These are phyloP conservation scores for Microhierax caerulescens DNA, from an alignment of 2,797 vertebrate species.

Conservation along the genomic window DNA sequence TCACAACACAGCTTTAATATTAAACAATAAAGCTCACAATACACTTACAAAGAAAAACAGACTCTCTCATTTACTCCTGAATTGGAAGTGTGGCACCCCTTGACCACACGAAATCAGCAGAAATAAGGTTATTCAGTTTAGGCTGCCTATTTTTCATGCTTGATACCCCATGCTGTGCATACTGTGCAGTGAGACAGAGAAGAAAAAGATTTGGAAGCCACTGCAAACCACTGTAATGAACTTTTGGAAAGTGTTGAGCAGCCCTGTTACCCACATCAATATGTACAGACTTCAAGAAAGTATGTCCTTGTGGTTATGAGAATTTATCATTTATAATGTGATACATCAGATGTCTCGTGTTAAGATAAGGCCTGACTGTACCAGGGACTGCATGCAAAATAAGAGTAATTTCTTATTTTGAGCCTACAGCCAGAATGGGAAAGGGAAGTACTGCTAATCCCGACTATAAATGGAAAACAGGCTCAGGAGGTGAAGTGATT, in stretches of 20 bases:
- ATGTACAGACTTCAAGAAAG: constrained; percentile 39
- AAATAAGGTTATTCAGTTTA: constrained; percentile 5
- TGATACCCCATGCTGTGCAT: neutral
- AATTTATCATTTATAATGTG: constrained; percentile 4
- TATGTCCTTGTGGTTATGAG: constrained; percentile 24
- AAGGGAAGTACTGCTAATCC: neutral
- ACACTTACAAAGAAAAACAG: constrained; percentile 66
- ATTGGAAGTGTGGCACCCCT: constrained; percentile 29
- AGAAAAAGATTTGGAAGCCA: neutral
- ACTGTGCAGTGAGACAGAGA: neutral
- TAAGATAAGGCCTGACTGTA: neutral
- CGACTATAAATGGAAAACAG: neutral
- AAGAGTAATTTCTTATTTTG: neutral
- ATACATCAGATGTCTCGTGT: neutral
- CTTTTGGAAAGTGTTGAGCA: neutral
- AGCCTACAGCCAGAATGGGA: neutral
- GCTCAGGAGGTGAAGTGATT: neutral
- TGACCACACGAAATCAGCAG: constrained; percentile 18
- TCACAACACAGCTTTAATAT: constrained; percentile 75
- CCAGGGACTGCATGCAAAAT: neutral
- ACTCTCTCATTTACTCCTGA: constrained; percentile 62
- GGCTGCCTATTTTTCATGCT: neutral
- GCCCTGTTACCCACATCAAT: constrained; percentile 18
- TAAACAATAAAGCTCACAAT: constrained; percentile 75
- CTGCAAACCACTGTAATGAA: neutral